Evolutionary conservation across 2,113 vertebrate genomes (phyloP).

Genomic region (Platichthys stellatus): DNA sequence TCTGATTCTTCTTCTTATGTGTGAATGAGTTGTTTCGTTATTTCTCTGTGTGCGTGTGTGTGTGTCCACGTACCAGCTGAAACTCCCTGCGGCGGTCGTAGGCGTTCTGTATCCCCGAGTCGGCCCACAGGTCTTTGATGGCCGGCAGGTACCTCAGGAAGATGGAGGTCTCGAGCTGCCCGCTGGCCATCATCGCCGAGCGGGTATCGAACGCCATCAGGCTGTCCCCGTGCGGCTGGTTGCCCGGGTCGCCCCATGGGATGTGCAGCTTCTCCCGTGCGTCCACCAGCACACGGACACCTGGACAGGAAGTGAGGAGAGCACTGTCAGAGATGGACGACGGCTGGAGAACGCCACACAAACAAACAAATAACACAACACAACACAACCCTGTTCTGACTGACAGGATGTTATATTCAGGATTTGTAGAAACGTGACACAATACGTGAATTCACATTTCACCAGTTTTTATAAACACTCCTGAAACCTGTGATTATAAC

Average conservation of each 20-base stretch:
- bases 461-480: too few species aligned
- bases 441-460: not conserved
- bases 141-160: constrained; percentile 89
- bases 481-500: too few species aligned
- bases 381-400: not conserved
- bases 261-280: constrained; percentile 98
- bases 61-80: constrained; percentile 89
- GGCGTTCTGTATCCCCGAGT: constrained; percentile 93
- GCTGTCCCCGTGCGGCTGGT: constrained; percentile 87
- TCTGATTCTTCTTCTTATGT: not conserved
- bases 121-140: constrained; percentile 89
- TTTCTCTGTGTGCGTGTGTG: not conserved
- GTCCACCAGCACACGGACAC: constrained; percentile 94
- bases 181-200: constrained; percentile 83
- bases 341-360: not conserved
- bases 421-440: too few species aligned
- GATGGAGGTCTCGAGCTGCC: constrained; percentile 88
- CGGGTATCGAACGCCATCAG: constrained; percentile 96
- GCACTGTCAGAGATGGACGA: not conserved
- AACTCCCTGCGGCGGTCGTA: constrained; percentile 96
- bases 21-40: too few species aligned
- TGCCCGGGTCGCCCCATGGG: constrained; percentile 91
- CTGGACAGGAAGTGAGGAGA: constrained; percentile 72
- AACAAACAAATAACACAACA: not conserved
- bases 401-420: not conserved